Conservation (phyloP, 2,888 invertebrate species). For the Morpho helenor region DNA sequence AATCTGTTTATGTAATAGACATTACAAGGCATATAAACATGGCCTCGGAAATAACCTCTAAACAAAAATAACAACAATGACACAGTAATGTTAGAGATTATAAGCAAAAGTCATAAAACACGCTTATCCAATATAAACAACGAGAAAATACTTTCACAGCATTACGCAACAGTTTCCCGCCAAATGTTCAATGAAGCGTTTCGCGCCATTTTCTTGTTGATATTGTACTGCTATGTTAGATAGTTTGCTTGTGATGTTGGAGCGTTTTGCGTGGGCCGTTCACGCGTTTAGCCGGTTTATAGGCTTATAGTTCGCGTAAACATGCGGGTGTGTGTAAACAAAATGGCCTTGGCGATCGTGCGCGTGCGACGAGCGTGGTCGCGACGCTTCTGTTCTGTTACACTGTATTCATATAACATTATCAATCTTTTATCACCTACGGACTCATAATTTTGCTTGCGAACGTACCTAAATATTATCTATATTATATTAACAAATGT, state of each 20-base stretch:
- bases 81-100: background rate
- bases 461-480: background rate
- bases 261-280: conserved; percentile 33
- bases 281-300: conserved; percentile 41
- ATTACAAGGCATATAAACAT: conserved; percentile 15
- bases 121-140: conserved; percentile 18
- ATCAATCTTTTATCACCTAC: conserved; percentile 51
- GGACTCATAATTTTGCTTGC: conserved; percentile 11
- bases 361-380: conserved; percentile 48
- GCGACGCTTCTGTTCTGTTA: conserved; percentile 45
- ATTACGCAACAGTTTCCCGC: conserved; percentile 66
- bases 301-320: conserved; percentile 48
- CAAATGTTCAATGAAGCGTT: conserved; percentile 70
- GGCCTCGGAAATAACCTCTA: conserved; percentile 21
- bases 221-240: conserved; percentile 48
- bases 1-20: background rate
- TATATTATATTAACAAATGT: too few relatives aligned
- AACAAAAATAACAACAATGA: conserved; percentile 1
- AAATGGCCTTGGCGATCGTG: conserved; percentile 66
- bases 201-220: conserved; percentile 63
- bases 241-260: conserved; percentile 34
- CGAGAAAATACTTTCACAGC: conserved; percentile 53
- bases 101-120: conserved; percentile 11
- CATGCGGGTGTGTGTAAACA: conserved; percentile 68
- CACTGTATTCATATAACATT: conserved; percentile 41